Evolutionary conservation across 2,113 vertebrate genomes (phyloP).

Genomic region (Xiphophorus maculatus): DNA sequence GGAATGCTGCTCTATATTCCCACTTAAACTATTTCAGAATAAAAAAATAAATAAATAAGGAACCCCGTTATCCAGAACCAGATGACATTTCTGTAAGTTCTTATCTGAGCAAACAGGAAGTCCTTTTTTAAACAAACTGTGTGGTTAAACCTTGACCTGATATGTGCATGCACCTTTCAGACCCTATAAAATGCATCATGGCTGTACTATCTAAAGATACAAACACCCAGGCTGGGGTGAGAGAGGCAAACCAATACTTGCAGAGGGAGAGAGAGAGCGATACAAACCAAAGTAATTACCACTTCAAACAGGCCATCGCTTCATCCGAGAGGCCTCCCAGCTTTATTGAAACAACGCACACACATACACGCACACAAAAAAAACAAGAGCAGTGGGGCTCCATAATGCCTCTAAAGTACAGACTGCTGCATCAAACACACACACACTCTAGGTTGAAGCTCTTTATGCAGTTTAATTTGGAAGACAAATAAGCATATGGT

Average conservation of each 20-base stretch:
- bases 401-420: constrained; percentile 63
- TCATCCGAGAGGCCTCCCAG: constrained; percentile 63
- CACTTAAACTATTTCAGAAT: background rate
- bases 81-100: background rate
- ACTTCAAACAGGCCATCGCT: constrained; percentile 69
- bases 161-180: constrained; percentile 14
- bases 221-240: constrained; percentile 21
- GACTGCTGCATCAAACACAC: constrained; percentile 66
- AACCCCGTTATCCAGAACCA: background rate
- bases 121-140: background rate
- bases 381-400: constrained; percentile 64
- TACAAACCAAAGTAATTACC: constrained; percentile 75
- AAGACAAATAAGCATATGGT: constrained; percentile 66
- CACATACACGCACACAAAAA: constrained; percentile 5
- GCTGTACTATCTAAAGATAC: constrained; percentile 6
- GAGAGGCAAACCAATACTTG: constrained; percentile 18
- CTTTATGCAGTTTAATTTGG: constrained; percentile 66
- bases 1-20: background rate
- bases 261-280: constrained; percentile 29
- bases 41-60: background rate
- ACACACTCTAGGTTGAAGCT: constrained; percentile 41
- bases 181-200: constrained; percentile 33
- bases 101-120: constrained; percentile 1
- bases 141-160: background rate
- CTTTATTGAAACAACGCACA: constrained; percentile 74